Base-by-base conservation (phyloP, 2,888 invertebrate species). In the Zhuqinia jingwanae region DNA sequence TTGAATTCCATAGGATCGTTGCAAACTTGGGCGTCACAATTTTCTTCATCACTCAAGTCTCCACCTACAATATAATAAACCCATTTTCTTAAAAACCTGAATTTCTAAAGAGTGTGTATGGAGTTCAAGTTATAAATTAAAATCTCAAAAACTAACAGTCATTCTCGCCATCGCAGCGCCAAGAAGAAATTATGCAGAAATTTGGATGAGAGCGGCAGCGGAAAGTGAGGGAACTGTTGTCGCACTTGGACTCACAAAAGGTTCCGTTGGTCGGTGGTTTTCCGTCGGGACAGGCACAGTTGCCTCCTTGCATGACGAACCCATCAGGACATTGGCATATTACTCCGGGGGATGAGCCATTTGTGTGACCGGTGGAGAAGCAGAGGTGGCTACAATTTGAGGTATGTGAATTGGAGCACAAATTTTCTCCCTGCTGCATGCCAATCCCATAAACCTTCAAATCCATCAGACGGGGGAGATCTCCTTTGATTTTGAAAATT, bases 291-390 rank as follows among this genome's bases (percentile, higher is more conserved):
- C 97, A 98, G 92, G 96, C 92, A 92, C 98, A 98, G 0, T 94
- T 94, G 17, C 93, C 92, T 93, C 88, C 93, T 93, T 47, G 50
- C 30, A 90, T 91, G 13, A 92, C 92, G 93, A 96, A 94, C 0
- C 96, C 96, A 91, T 97, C 96, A 0, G 97, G 97, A 92, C 97
- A 98, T 1, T 96, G 93, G 91, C 97, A 97, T 36, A 8, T 36
- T 6, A 36, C 36, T 36, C 8, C 5, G 2, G 94, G 94, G 91
- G 94, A 94, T 0, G 93, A 94, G 94, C 30, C 36, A 25, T 75
- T 75, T 36, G 5, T 8, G 8, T 3, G 5, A 36, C 36, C 36
- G 5, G 5, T 8, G 0, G 96, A 96, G 6, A 97, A 94, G 91
- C 98, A 97, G 88, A 97, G 93, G 89, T 96, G 95, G 0, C 95